Conservation (phyloP, 2,888 invertebrate species). For the Ochropacha duplaris region DNA sequence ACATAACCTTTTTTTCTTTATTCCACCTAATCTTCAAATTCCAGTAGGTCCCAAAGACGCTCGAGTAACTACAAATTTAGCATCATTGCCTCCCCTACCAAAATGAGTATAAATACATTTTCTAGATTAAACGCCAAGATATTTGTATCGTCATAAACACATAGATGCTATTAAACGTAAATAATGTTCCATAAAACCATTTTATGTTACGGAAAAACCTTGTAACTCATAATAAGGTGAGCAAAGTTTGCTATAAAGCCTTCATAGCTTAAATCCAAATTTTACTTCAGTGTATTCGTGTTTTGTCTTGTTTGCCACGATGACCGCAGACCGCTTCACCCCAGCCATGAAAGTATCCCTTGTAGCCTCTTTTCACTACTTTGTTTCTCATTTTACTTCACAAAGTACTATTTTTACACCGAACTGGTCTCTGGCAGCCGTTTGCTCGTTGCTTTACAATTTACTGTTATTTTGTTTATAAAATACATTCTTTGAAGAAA, state of each 20-base stretch:
- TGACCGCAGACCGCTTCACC: slow-evolving; percentile 27
- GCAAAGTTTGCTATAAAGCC: slow-evolving; percentile 20
- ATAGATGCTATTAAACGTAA: not conserved
- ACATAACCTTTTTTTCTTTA: too few relatives aligned
- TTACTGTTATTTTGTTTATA: not conserved
- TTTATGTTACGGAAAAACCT: not conserved
- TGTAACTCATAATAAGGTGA: slow-evolving; percentile 12
- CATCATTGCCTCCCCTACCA: too few relatives aligned
- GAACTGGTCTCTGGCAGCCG: not conserved
- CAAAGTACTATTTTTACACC: slow-evolving; percentile 28
- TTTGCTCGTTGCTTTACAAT: not conserved
- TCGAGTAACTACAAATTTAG: too few relatives aligned
- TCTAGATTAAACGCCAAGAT: not conserved
- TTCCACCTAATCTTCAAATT: too few relatives aligned
- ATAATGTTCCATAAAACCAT: not conserved
- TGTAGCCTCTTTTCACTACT: slow-evolving; percentile 38
- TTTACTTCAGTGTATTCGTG: slow-evolving; percentile 24
- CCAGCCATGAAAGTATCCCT: slow-evolving; percentile 42
- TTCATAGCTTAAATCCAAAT: slow-evolving; percentile 23
- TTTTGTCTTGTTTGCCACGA: slow-evolving; percentile 9
- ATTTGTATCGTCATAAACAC: slow-evolving; percentile 6
- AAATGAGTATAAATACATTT: not conserved
- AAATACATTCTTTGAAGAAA: not conserved
- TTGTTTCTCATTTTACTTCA: slow-evolving; percentile 39
- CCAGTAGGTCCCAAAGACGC: too few relatives aligned